Conservation (phyloP, 2,113 vertebrate genomes). For the Cinclus cinclus region DNA sequence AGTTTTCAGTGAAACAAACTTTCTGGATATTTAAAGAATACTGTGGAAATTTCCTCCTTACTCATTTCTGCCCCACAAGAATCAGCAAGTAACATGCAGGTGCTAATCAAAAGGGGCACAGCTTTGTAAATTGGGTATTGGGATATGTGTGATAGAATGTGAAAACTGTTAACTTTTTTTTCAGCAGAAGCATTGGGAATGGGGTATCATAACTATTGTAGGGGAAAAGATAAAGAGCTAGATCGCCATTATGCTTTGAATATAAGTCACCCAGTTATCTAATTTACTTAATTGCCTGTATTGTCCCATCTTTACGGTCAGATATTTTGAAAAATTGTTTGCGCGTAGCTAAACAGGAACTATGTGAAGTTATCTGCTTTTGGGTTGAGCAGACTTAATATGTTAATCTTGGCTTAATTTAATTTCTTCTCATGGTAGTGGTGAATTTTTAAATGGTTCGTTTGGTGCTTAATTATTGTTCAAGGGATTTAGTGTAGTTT, state of each 20-base stretch:
- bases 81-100: not conserved
- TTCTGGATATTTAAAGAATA: not conserved
- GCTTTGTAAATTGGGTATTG: not conserved
- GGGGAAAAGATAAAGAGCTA: not conserved
- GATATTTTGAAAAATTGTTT: conserved; percentile 57
- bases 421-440: conserved; percentile 67
- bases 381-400: conserved; percentile 57
- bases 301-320: not conserved
- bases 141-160: not conserved
- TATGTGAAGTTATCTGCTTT: conserved; percentile 66
- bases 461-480: conserved; percentile 76
- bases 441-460: conserved; percentile 72
- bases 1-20: not conserved
- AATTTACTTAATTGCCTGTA: conserved; percentile 8
- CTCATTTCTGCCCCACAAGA: not conserved
- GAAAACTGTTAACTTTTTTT: not conserved
- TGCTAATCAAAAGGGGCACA: not conserved
- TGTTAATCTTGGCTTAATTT: conserved; percentile 73
- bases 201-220: not conserved
- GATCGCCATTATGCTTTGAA: not conserved
- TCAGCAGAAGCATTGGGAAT: not conserved
- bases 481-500: conserved; percentile 55
- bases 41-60: not conserved
- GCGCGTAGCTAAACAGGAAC: conserved; percentile 24
- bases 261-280: conserved; percentile 6